Evolutionary conservation across 2,888 invertebrate genomes (phyloP), one percentile per base, ranked within the genome.

Genomic region (Nomada fucata): DNA sequence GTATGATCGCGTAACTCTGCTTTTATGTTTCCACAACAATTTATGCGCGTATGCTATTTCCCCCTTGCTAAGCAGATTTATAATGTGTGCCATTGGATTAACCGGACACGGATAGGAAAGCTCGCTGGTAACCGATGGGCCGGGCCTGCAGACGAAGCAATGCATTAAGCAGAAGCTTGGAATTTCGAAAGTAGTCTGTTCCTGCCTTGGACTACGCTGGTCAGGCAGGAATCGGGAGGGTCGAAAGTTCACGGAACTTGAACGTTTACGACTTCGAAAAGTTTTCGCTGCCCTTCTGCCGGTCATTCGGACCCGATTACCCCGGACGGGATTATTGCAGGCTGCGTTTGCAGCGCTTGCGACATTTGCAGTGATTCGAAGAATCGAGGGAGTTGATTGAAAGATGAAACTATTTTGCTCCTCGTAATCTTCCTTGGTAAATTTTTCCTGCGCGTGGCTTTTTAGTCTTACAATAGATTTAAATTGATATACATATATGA

Each of bases 211-310:
- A 60, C 76, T 76, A 57, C 42, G 57, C 67, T 70, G 78, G 76
- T 61, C 65, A 74, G 70, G 50, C 55, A 57, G 68, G 67, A 52
- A 71, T 57, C 67, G 69, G 29, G 53, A 59, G 29, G 79, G 84
- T 82, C 82, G 76, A 75, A 80, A 82, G 86, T 86, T 86, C 86
- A 79, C 53, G 47, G 63, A 69, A 78, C 64, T 82, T 72, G 76
- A 78, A 71, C 67, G 65, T 82, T 86, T 84, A 82, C 84, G 77
- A 74, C 71, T 79, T 63, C 61, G 36, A 55, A 77, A 86, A 82
- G 64, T 76, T 79, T 67, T 61, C 77, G 44, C 60, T 61, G 50
- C 18, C 73, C 73, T 23, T 44, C 59, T 47, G 57, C 42, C 77
- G 60, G 57, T 73, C 81, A 59, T 65, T 65, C 68, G 77, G 59